phyloP scores from a whole-genome alignment of 2,888 invertebrate genomes.

The Platerodrilus igneus region DNA sequence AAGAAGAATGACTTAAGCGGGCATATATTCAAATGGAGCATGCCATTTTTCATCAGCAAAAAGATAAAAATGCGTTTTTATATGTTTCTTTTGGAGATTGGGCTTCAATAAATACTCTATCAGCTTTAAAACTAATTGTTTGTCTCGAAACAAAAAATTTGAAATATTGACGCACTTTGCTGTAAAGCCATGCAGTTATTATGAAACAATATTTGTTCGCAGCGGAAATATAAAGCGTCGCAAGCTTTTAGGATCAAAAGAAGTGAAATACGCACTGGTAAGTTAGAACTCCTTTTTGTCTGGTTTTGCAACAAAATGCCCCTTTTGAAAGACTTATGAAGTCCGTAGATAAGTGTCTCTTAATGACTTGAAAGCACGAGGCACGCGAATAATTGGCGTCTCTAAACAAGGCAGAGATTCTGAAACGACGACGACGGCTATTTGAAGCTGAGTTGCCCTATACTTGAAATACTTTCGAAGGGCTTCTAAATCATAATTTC shows the following conservation, averaged over 20 bases:
- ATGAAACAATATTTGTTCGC: constrained; percentile 7
- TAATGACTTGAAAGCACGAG: constrained; percentile 35
- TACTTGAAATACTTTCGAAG: too few relatives aligned
- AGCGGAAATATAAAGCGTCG: neutral
- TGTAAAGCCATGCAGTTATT: constrained; percentile 4
- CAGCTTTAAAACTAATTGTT: constrained; percentile 12
- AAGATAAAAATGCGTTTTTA: constrained; percentile 8
- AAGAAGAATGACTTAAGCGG: constrained; percentile 15
- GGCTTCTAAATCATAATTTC: too few relatives aligned
- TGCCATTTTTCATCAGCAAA: constrained; percentile 7
- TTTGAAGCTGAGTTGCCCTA: too few relatives aligned
- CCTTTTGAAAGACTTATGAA: constrained; percentile 29
- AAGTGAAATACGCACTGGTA: constrained; percentile 22
- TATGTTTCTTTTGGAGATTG: too few relatives aligned
- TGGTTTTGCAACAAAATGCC: constrained; percentile 20
- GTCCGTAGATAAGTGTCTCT: constrained; percentile 31
- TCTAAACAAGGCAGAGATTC: constrained; percentile 33
- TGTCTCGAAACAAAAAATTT: constrained; percentile 12
- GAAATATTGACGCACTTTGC: constrained; percentile 14
- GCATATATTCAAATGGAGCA: constrained; percentile 10
- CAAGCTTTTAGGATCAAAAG: neutral
- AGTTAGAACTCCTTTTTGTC: constrained; percentile 21
- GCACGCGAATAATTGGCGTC: constrained; percentile 37
- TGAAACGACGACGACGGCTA: constrained; percentile 27
- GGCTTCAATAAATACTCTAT: too few relatives aligned